These are phyloP conservation scores for Leucopsar rothschildi DNA, from an alignment of 2,113 vertebrate species.

Conservation along the genomic window DNA sequence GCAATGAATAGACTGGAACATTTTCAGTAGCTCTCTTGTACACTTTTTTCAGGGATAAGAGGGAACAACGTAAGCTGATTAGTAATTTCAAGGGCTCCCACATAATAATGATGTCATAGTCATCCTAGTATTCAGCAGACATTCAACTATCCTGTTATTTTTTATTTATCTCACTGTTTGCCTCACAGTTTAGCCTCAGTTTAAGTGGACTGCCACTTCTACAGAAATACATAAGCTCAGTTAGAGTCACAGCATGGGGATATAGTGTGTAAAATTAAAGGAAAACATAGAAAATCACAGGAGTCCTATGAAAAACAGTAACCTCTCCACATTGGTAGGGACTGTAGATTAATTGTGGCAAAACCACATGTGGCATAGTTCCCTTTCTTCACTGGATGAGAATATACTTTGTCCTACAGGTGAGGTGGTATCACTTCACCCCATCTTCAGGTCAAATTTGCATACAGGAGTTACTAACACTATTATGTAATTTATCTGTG, in stretches of 20 bases:
- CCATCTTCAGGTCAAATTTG: not conserved
- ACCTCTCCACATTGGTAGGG: not conserved
- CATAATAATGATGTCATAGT: not conserved
- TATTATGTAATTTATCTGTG: not conserved
- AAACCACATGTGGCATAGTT: fast-evolving
- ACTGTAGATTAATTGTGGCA: not conserved
- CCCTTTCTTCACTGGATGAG: not conserved
- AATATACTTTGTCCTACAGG: not conserved
- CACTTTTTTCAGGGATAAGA: not conserved
- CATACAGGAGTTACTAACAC: not conserved
- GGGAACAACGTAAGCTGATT: not conserved
- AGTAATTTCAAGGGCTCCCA: not conserved
- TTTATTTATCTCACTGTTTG: not conserved
- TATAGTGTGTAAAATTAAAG: not conserved
- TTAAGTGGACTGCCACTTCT: not conserved
- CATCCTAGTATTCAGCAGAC: not conserved
- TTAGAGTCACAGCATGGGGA: not conserved
- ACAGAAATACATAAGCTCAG: not conserved
- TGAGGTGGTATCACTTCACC: not conserved
- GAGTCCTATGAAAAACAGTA: not conserved
- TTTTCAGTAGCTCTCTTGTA: not conserved
- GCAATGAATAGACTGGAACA: not conserved
- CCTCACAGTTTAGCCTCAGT: not conserved
- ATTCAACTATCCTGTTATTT: not conserved
- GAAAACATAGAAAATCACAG: not conserved